A percentile compares a stretch with the other conserved stretches of the same genome.
Conservation (phyloP, 2,888 invertebrate genomes). For the Villa cingulata region DNA sequence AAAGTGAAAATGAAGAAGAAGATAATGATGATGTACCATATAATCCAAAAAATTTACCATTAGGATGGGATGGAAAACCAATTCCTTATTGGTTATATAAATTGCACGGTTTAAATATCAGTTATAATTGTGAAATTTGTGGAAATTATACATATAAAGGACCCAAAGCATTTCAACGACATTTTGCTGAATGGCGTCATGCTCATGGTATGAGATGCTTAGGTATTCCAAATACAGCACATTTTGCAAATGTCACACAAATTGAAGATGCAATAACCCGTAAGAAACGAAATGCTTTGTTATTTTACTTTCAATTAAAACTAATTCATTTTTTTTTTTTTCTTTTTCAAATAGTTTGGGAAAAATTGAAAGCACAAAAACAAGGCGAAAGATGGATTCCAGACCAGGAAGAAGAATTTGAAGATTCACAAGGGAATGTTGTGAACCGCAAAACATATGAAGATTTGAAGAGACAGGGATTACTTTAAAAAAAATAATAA, state of each 20-base stretch:
- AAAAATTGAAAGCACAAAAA: conserved; percentile 90
- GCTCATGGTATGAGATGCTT: conserved; percentile 95
- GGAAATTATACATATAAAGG: conserved; percentile 98
- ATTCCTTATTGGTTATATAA: conserved; percentile 98
- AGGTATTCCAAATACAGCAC: conserved; percentile 98
- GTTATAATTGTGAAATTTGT: conserved; percentile 98
- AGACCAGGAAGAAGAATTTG: conserved; percentile 95
- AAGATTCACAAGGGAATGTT: conserved; percentile 97
- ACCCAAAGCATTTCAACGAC: conserved; percentile 97
- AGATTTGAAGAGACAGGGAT: conserved; percentile 94
- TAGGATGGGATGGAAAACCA: conserved; percentile 97
- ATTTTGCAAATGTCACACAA: conserved; percentile 98
- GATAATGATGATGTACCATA: conserved; percentile 94
- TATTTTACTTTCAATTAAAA: background rate
- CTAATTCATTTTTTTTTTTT: conserved; percentile 2
- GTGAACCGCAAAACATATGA: conserved; percentile 97
- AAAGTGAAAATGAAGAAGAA: conserved; percentile 64
- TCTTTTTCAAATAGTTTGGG: conserved; percentile 67
- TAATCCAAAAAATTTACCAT: conserved; percentile 97
- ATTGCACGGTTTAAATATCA: conserved; percentile 94
- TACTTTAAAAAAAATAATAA: conserved; percentile 60
- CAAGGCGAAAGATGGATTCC: conserved; percentile 93
- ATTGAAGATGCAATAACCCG: conserved; percentile 93
- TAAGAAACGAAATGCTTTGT: conserved; percentile 42
- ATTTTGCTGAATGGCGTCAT: conserved; percentile 89